phyloP scores from a whole-genome alignment of 1,140 invertebrate genomes.

The Ylistrum balloti region DNA sequence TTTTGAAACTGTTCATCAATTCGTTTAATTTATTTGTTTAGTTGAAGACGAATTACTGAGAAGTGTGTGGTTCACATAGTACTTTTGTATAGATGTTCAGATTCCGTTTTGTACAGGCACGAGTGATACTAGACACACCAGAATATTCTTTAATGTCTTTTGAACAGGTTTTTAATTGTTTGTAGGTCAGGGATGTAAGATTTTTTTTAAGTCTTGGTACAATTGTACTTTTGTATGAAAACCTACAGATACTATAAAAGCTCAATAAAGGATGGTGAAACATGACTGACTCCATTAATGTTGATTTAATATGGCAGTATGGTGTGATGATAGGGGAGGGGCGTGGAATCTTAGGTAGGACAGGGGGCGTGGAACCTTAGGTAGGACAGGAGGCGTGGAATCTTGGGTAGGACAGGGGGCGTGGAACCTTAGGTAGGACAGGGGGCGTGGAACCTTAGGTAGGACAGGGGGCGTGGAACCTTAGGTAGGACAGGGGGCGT shows the following conservation, averaged over 20 bases:
- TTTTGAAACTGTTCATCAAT: conserved; percentile 1
- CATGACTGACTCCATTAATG: neutral
- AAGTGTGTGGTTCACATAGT: neutral
- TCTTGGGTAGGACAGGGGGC: no score
- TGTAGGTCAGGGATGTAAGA: neutral
- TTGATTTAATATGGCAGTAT: neutral
- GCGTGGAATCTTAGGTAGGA: no score
- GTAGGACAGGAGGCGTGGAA: no score
- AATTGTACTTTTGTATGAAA: neutral
- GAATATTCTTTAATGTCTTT: neutral
- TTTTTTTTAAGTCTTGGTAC: neutral
- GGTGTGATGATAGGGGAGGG: neutral
- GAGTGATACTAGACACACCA: neutral
- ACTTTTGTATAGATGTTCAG: neutral
- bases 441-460: no score
- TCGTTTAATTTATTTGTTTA: neutral
- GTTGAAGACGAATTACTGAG: neutral
- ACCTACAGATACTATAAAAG: neutral
- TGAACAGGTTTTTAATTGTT: conserved; percentile 12
- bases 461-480: no score
- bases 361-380: no score
- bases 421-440: no score
- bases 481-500: no score
- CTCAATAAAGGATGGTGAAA: neutral
- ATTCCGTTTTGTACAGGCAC: neutral